phyloP scores from a whole-genome alignment of 2,888 invertebrate genomes.

The Heteropelma amictum region DNA sequence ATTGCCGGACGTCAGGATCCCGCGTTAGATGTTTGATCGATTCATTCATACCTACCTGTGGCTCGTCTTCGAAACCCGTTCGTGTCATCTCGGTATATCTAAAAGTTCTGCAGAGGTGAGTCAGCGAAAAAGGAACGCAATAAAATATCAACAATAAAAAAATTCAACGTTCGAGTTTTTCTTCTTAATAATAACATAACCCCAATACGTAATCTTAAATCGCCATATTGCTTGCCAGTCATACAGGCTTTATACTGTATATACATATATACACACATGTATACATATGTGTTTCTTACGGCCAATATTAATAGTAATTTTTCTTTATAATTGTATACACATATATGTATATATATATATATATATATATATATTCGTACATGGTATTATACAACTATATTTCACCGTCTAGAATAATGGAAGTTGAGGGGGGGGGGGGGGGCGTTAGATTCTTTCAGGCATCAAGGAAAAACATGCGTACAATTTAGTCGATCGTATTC shows the following conservation, averaged over 20 bases:
- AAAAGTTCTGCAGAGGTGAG: too few relatives aligned
- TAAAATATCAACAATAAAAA: constrained; percentile 4
- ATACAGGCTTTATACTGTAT: constrained; percentile 55
- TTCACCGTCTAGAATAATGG: constrained; percentile 53
- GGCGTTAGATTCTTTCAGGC: background rate
- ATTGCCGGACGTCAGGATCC: too few relatives aligned
- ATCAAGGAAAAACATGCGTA: background rate
- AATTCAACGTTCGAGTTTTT: constrained; percentile 41
- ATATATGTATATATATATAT: background rate
- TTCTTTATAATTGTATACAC: constrained; percentile 22
- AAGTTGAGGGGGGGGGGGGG: constrained; percentile 44
- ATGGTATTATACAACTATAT: constrained; percentile 57
- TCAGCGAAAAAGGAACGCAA: background rate
- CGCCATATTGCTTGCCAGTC: constrained; percentile 51
- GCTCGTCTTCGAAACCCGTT: too few relatives aligned
- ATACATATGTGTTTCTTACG: too few relatives aligned
- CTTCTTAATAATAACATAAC: constrained; percentile 56
- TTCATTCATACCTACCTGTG: too few relatives aligned
- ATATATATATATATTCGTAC: constrained; percentile 58
- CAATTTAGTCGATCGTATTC: constrained; percentile 22
- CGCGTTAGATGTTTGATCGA: too few relatives aligned
- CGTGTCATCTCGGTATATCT: too few relatives aligned
- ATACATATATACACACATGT: constrained; percentile 35
- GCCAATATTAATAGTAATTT: constrained; percentile 55
- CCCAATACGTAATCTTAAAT: constrained; percentile 55